A percentile compares a stretch with the other conserved stretches of the same genome.
Evolutionary conservation across 2,113 vertebrate species (phyloP).

Genomic region (Puffinus mauretanicus): DNA sequence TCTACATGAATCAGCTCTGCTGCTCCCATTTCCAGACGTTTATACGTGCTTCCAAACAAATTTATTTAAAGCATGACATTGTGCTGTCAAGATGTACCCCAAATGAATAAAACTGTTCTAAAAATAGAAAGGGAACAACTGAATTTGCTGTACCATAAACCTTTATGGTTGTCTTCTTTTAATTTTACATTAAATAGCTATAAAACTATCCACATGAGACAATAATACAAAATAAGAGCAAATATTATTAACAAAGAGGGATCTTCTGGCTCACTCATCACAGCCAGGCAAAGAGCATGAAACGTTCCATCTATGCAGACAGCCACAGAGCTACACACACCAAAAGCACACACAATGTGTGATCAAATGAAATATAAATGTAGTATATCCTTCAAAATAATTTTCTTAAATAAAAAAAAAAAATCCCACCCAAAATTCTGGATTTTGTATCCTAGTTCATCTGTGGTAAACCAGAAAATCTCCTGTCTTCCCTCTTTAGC

Average conservation of each 20-base stretch:
- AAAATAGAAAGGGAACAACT: background rate
- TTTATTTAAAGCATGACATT: background rate
- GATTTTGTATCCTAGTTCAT: background rate
- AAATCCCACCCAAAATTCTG: background rate
- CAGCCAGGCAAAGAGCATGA: background rate
- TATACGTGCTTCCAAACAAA: background rate
- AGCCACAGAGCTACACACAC: background rate
- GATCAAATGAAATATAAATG: background rate
- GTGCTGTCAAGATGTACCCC: background rate
- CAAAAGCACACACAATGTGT: background rate
- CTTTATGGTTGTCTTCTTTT: background rate
- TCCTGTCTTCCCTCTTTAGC: background rate
- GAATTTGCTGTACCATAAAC: background rate
- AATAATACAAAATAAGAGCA: background rate
- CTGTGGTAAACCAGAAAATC: background rate
- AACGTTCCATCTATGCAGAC: background rate
- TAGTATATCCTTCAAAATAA: background rate
- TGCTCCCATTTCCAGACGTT: background rate
- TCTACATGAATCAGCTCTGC: background rate
- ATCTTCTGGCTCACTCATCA: background rate
- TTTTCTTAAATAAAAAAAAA: background rate
- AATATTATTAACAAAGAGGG: background rate
- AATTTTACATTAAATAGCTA: background rate
- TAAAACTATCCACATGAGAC: background rate
- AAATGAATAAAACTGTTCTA: background rate